These are phyloP conservation scores for Pollicipes pollicipes DNA, from an alignment of 1,140 invertebrate genomes.

Conservation along the genomic window DNA sequence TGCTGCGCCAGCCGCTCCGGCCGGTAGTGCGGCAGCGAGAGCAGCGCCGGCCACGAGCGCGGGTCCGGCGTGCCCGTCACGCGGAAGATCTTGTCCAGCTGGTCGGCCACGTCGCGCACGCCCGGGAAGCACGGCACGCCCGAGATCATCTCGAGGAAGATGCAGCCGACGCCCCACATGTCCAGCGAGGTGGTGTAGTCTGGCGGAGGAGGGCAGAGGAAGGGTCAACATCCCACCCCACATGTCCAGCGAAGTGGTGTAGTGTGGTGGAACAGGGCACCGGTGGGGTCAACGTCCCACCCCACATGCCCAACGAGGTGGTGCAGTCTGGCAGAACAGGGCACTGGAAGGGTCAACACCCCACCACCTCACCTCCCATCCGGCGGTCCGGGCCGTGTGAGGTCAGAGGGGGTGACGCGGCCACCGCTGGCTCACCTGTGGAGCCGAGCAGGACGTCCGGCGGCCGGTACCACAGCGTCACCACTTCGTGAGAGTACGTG, in stretches of 20 bases:
- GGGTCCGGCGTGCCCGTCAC: constrained; percentile 79
- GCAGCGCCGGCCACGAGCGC: constrained; percentile 74
- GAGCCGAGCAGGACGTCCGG: constrained; percentile 52
- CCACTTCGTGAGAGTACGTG: constrained; percentile 7
- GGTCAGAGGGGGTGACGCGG: too few relatives aligned
- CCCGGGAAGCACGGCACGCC: constrained; percentile 91
- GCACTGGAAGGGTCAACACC: background rate
- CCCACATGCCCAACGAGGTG: too few relatives aligned
- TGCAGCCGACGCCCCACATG: constrained; percentile 97
- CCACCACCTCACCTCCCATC: background rate
- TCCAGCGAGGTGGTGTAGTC: constrained; percentile 76
- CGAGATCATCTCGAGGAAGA: constrained; percentile 93
- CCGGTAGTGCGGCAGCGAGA: constrained; percentile 65
- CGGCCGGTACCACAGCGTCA: constrained; percentile 60
- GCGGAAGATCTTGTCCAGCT: constrained; percentile 93
- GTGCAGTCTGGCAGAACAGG: background rate
- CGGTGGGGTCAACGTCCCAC: too few relatives aligned
- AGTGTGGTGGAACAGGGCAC: too few relatives aligned
- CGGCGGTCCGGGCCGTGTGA: too few relatives aligned
- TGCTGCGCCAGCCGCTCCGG: constrained; percentile 59
- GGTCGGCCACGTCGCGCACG: constrained; percentile 83
- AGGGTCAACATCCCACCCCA: background rate
- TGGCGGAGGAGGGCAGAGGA: background rate
- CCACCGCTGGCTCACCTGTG: too few relatives aligned
- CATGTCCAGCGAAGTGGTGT: background rate